Percentiles rank a stretch among this genome's conserved stretches.
phyloP scores from a whole-genome alignment of 2,113 vertebrate genomes.

The Cyrtonyx montezumae region DNA sequence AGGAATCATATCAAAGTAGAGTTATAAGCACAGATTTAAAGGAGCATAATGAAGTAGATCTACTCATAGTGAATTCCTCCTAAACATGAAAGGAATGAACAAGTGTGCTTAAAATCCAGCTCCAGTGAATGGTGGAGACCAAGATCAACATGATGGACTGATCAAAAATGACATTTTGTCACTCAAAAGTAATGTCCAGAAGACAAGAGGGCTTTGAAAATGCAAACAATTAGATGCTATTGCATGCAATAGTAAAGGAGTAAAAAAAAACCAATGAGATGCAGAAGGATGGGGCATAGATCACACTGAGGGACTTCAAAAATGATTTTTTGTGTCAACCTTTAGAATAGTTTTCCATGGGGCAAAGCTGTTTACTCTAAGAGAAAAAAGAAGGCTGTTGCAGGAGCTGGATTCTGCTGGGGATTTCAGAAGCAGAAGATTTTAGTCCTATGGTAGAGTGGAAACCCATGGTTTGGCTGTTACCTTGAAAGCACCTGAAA shows the following conservation, averaged over 20 bases:
- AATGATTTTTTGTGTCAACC: background rate
- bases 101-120: background rate
- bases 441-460: background rate
- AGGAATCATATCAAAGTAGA: background rate
- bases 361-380: background rate
- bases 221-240: background rate
- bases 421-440: background rate
- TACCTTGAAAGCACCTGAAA: background rate
- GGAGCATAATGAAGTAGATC: background rate
- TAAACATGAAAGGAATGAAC: background rate
- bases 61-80: background rate
- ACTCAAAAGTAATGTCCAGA: background rate
- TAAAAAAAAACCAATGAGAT: background rate
- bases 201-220: background rate
- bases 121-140: background rate
- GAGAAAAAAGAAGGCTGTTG: background rate
- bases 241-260: background rate
- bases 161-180: conserved; percentile 13
- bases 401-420: background rate
- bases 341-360: background rate
- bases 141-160: background rate
- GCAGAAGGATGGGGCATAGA: background rate
- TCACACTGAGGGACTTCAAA: background rate
- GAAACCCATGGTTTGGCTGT: background rate
- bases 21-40: background rate